Percentiles rank a stretch among this genome's conserved stretches.
phyloP scores from a whole-genome alignment of 2,797 vertebrate genomes.

The Amblyraja radiata region DNA sequence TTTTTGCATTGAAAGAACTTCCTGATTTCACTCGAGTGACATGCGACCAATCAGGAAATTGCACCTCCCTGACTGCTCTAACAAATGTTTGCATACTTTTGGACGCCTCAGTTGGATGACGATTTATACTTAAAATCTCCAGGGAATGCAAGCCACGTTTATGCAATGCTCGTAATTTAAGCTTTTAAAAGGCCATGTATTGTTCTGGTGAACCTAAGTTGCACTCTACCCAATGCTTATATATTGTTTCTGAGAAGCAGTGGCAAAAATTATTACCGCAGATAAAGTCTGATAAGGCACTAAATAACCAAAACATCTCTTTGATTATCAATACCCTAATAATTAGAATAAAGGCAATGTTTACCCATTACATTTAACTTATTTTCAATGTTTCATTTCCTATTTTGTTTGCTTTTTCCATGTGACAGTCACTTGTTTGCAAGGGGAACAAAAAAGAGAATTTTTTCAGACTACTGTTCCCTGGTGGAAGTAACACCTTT shows the following conservation, averaged over 20 bases:
- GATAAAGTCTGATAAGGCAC: background rate
- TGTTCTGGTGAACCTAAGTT: background rate
- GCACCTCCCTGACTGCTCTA: background rate
- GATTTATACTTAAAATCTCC: background rate
- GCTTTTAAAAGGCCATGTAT: background rate
- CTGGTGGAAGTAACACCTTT: background rate
- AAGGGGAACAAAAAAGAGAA: background rate
- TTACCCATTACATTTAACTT: background rate
- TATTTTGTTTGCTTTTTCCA: background rate
- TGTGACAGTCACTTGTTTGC: background rate
- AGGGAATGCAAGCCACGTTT: background rate
- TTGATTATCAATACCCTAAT: background rate
- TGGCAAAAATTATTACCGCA: background rate
- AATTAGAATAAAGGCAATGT: background rate
- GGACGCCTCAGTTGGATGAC: background rate
- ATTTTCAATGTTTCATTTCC: background rate
- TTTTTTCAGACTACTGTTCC: background rate
- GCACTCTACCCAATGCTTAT: background rate
- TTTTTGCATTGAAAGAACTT: background rate
- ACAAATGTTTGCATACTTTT: background rate
- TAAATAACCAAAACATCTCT: background rate
- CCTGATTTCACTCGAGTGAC: background rate
- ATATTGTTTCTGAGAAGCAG: background rate
- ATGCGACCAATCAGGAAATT: background rate
- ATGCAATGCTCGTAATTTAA: background rate